A percentile compares a stretch with the other conserved stretches of the same genome.
Evolutionary conservation across 2,113 vertebrate genomes (phyloP).

Genomic region (Odontophorus gujanensis): DNA sequence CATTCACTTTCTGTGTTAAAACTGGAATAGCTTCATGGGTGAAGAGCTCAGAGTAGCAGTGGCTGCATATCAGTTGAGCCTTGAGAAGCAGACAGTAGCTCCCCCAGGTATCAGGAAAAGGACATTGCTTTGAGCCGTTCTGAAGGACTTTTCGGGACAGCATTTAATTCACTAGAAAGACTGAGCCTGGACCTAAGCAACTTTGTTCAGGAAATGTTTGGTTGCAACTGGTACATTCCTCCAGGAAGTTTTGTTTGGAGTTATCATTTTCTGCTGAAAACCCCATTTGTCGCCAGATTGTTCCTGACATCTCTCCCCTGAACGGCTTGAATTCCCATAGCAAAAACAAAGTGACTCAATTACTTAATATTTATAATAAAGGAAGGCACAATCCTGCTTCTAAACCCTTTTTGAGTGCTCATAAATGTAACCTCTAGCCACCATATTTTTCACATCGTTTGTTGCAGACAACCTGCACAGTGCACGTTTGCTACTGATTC

Average conservation of each 20-base stretch:
- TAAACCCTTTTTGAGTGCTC: background rate
- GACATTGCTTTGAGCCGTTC: background rate
- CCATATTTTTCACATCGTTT: background rate
- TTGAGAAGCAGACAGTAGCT: background rate
- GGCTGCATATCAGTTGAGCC: background rate
- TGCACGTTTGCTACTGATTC: background rate
- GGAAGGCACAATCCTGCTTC: background rate
- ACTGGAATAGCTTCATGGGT: background rate
- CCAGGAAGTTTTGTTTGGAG: background rate
- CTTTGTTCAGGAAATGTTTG: background rate
- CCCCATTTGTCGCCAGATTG: background rate
- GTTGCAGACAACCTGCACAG: background rate
- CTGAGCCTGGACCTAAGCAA: background rate
- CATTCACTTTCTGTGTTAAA: background rate
- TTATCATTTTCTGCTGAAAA: background rate
- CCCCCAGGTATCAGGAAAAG: background rate
- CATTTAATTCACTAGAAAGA: background rate
- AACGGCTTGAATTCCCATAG: background rate
- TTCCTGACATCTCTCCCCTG: background rate
- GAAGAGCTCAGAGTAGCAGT: background rate
- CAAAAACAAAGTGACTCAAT: background rate
- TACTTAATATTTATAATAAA: slow-evolving; percentile 3
- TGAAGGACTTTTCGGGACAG: slow-evolving; percentile 20
- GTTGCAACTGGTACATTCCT: background rate
- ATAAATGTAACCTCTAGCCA: background rate